Percentiles rank a stretch among this genome's conserved stretches.
Conservation (phyloP, 2,888 invertebrate genomes). For the Neoscelio sp. region DNA sequence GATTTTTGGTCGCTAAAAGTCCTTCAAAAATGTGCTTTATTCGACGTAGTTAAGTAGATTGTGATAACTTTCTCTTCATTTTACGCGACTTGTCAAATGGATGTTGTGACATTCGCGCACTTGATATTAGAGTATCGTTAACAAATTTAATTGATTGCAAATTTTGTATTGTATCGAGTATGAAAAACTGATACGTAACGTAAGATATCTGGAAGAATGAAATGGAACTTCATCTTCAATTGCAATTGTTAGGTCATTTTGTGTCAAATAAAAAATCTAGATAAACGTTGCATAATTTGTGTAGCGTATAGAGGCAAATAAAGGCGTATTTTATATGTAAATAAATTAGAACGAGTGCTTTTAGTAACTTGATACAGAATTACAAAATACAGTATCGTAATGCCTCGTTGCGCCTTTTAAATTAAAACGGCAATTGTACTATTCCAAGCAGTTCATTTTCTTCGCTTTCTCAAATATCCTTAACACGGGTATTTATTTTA, state of each 20-base stretch:
- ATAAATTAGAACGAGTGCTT: slow-evolving; percentile 3
- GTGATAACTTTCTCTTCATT: slow-evolving; percentile 24
- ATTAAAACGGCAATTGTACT: slow-evolving; percentile 37
- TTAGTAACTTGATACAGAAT: slow-evolving; percentile 6
- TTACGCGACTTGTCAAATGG: slow-evolving; percentile 5
- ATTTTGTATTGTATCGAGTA: no score
- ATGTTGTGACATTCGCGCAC: background rate
- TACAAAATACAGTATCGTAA: slow-evolving; percentile 29
- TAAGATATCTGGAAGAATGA: background rate
- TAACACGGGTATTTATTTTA: slow-evolving; percentile 5
- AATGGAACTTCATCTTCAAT: no score
- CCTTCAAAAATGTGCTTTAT: slow-evolving; percentile 9
- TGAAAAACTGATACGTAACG: no score
- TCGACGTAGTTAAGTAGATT: slow-evolving; percentile 9
- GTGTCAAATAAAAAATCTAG: no score
- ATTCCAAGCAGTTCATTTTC: slow-evolving; percentile 27
- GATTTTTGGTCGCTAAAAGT: slow-evolving; percentile 8
- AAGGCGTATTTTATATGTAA: slow-evolving; percentile 6
- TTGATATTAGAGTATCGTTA: no score
- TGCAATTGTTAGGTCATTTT: no score
- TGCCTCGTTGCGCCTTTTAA: slow-evolving; percentile 33
- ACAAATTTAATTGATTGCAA: no score
- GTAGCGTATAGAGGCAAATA: background rate
- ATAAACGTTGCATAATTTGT: no score
- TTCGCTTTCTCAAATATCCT: slow-evolving; percentile 38